These are phyloP conservation scores for Cecidostiba fungosa DNA, from an alignment of 2,888 invertebrate species.

Conservation along the genomic window DNA sequence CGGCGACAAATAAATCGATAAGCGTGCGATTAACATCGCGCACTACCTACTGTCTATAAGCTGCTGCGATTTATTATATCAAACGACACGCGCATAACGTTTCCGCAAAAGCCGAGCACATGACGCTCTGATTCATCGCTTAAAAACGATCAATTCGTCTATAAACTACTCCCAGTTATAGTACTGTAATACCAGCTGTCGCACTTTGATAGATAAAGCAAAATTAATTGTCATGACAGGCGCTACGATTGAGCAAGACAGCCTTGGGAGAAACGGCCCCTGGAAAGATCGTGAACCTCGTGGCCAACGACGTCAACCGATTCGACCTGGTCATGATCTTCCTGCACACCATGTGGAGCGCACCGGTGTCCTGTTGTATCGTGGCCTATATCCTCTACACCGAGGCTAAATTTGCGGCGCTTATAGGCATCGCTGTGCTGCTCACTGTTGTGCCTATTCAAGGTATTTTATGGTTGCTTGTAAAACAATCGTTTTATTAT, in stretches of 20 bases:
- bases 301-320: constrained; percentile 95
- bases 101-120: neutral
- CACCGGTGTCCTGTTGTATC: constrained; percentile 86
- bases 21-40: neutral
- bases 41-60: too few species aligned
- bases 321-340: constrained; percentile 95
- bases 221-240: constrained; percentile 56
- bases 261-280: constrained; percentile 90
- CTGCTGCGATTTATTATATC: neutral
- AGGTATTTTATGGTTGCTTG: constrained; percentile 79
- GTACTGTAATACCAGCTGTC: neutral
- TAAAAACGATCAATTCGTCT: neutral
- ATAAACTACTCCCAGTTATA: neutral
- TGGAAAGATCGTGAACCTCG: constrained; percentile 80
- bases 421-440: constrained; percentile 92
- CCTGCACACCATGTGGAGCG: constrained; percentile 96
- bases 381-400: constrained; percentile 90
- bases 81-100: neutral
- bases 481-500: neutral
- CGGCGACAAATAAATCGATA: neutral
- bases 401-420: constrained; percentile 88
- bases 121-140: neutral
- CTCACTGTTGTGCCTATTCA: constrained; percentile 94
- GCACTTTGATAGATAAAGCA: neutral
- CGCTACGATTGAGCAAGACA: constrained; percentile 72